Conservation (phyloP, 1,140 invertebrate genomes). For the Heliconius eleuchia region DNA sequence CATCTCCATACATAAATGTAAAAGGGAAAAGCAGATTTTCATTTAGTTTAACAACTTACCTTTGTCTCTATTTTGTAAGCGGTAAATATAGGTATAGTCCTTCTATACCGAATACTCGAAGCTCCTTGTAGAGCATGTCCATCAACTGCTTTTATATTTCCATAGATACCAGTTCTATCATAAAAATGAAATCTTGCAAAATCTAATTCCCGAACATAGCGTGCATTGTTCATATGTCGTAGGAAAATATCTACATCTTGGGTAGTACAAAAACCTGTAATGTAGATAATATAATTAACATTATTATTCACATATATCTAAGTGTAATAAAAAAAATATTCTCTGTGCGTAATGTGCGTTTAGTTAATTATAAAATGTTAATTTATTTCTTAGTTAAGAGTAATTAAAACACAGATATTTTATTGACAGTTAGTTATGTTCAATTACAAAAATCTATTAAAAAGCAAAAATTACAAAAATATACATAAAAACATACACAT, state of each 20-base stretch:
- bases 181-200: constrained; percentile 92
- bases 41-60: constrained; percentile 70
- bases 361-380: not conserved
- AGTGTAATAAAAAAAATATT: no score
- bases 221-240: constrained; percentile 93
- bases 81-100: constrained; percentile 88
- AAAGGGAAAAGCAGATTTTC: no score
- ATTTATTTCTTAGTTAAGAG: not conserved
- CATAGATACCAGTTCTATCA: constrained; percentile 86
- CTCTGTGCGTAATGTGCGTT: not conserved
- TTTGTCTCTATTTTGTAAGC: constrained; percentile 88
- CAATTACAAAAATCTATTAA: not conserved
- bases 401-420: not conserved
- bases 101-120: constrained; percentile 88
- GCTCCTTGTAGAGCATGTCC: constrained; percentile 88
- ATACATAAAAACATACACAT: not conserved
- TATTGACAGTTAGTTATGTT: not conserved
- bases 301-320: no score
- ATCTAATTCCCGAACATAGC: constrained; percentile 91
- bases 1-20: no score
- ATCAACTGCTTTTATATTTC: constrained; percentile 81
- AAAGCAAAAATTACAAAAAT: not conserved
- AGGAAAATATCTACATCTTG: constrained; percentile 91
- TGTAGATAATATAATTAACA: not conserved
- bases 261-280: constrained; percentile 87